A percentile compares a stretch with the other conserved stretches of the same genome.
Evolutionary conservation across 2,113 vertebrate species (phyloP).

Genomic region (Lophotis ruficrista): DNA sequence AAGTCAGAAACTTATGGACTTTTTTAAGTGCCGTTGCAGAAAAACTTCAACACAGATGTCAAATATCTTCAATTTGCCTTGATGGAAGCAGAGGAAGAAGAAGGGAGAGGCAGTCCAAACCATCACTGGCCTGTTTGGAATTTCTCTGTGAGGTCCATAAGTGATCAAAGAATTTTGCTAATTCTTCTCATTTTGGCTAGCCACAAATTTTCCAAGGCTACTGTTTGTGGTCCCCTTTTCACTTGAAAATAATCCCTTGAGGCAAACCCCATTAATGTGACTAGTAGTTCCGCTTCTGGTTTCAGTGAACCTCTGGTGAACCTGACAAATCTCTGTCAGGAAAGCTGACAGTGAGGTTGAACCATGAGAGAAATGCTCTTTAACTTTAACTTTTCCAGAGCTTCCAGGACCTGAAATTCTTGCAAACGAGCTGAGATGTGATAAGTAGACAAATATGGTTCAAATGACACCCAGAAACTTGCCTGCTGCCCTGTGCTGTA

Average conservation of each 20-base stretch:
- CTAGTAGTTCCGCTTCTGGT: neutral
- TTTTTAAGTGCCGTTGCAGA: neutral
- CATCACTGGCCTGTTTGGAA: neutral
- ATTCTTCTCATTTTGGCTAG: neutral
- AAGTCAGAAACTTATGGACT: neutral
- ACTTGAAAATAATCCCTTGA: neutral
- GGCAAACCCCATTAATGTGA: neutral
- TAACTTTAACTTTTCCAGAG: neutral
- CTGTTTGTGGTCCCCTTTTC: neutral
- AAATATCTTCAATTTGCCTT: neutral
- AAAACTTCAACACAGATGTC: neutral
- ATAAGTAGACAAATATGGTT: neutral
- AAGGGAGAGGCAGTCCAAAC: neutral
- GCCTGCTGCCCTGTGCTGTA: neutral
- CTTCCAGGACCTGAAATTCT: neutral
- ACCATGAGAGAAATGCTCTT: neutral
- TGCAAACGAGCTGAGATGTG: neutral
- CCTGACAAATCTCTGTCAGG: neutral
- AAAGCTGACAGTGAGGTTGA: neutral
- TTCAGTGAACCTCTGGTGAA: constrained; percentile 9
- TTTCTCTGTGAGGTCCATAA: neutral
- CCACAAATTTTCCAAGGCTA: neutral
- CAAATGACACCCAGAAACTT: neutral
- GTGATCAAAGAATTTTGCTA: neutral
- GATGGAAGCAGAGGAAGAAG: neutral